Percentiles rank a stretch among this genome's conserved stretches.
phyloP scores from a whole-genome alignment of 2,113 vertebrate species.

The Ondatra zibethicus region DNA sequence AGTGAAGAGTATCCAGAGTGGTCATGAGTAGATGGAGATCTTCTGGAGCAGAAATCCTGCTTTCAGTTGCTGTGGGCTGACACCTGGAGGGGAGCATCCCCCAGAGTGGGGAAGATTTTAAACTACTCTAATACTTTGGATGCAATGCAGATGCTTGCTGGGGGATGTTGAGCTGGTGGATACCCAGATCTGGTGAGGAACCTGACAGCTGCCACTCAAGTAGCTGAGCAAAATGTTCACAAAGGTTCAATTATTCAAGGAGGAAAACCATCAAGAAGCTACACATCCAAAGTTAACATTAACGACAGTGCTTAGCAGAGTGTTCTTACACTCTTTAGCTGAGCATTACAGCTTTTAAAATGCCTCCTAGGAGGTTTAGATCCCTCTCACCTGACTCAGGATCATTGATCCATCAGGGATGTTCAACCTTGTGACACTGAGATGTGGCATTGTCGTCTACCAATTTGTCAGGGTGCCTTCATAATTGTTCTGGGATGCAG shows the following conservation, averaged over 20 bases:
- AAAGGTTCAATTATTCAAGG: neutral
- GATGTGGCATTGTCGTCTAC: neutral
- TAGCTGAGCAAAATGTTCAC: neutral
- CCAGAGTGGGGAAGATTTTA: neutral
- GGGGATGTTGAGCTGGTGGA: neutral
- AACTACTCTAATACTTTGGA: neutral
- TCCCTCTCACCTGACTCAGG: neutral
- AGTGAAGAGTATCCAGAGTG: neutral
- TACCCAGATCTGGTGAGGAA: neutral
- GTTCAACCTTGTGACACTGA: neutral
- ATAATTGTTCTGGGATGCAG: neutral
- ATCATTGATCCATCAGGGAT: too few species aligned
- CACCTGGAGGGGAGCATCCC: neutral
- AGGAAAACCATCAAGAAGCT: neutral
- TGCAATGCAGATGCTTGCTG: neutral
- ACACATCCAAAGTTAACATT: neutral
- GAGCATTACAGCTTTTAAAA: neutral
- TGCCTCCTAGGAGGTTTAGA: neutral
- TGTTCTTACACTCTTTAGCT: neutral
- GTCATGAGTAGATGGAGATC: rapidly evolving
- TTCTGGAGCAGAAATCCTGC: neutral
- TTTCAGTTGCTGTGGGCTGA: too few species aligned
- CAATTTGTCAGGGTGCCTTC: neutral
- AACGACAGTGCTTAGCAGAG: neutral
- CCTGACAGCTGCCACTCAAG: neutral